Percentiles rank a stretch among this genome's conserved stretches.
phyloP scores from a whole-genome alignment of 2,797 vertebrate species.

The Ceryle rudis region DNA sequence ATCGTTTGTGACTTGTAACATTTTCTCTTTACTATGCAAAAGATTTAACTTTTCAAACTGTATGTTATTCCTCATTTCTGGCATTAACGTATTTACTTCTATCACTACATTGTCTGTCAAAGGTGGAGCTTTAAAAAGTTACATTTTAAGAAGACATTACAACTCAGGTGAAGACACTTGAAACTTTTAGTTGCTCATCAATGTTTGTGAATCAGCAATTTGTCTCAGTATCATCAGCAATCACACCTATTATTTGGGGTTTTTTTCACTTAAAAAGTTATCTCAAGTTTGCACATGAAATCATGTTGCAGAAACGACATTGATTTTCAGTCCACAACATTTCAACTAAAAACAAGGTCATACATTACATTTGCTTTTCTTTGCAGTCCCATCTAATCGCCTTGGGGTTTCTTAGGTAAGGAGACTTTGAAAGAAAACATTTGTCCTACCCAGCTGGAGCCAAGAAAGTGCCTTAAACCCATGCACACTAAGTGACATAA shows the following conservation, averaged over 20 bases:
- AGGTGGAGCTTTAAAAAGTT: not conserved
- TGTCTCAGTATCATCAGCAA: not conserved
- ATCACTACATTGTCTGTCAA: not conserved
- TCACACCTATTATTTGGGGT: not conserved
- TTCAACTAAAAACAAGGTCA: not conserved
- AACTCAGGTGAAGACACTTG: not conserved
- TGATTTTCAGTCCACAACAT: not conserved
- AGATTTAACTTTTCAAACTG: not conserved
- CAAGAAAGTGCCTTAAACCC: conserved; percentile 11
- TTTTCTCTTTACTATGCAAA: not conserved
- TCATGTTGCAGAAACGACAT: not conserved
- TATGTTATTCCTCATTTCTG: not conserved
- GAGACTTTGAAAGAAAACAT: not conserved
- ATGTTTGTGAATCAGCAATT: not conserved
- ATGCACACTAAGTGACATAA: not conserved
- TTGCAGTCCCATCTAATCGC: not conserved
- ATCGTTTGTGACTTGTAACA: not conserved
- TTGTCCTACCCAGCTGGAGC: not conserved
- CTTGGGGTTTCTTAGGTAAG: not conserved
- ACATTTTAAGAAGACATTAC: not conserved
- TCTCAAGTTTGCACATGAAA: not conserved
- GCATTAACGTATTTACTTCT: not conserved
- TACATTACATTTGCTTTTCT: not conserved
- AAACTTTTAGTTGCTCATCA: not conserved
- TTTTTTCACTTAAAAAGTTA: not conserved